Evolutionary conservation across 2,888 invertebrate genomes (phyloP).

Genomic region (Drosophila vallismaia): DNA sequence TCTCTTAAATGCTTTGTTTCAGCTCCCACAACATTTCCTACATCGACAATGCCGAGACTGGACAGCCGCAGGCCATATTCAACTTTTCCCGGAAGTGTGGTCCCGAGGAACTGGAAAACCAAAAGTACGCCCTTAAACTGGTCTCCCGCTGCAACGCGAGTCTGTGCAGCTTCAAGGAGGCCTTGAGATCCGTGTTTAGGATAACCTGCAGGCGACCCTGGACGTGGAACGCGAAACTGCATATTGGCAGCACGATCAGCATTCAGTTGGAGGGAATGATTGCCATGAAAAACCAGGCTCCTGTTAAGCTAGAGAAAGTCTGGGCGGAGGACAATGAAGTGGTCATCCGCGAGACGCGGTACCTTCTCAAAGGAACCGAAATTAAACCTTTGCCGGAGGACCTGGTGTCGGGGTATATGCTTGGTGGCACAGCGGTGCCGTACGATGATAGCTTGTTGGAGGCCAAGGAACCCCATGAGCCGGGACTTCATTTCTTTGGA

Average conservation of each 20-base stretch:
- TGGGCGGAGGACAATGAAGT: conserved; percentile 83
- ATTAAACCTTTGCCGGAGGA: conserved; percentile 85
- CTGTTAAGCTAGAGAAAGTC: conserved; percentile 78
- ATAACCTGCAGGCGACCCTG: conserved; percentile 85
- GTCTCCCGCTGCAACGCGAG: conserved; percentile 69
- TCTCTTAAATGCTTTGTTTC: neutral
- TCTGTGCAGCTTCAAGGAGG: conserved; percentile 86
- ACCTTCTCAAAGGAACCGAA: conserved; percentile 84
- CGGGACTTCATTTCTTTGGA: conserved; percentile 87
- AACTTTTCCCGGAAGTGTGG: conserved; percentile 52
- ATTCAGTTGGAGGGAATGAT: conserved; percentile 87
- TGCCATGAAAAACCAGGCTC: conserved; percentile 85
- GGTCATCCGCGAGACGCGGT: conserved; percentile 83
- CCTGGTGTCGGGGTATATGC: conserved; percentile 85
- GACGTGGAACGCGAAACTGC: conserved; percentile 88
- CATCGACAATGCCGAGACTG: conserved; percentile 79
- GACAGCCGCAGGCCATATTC: conserved; percentile 67
- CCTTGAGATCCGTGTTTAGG: conserved; percentile 86
- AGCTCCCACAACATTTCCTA: conserved; percentile 82
- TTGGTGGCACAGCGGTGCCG: conserved; percentile 81
- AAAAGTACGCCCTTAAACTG: conserved; percentile 83
- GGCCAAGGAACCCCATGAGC: conserved; percentile 83
- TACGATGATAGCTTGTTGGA: conserved; percentile 84
- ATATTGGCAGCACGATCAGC: conserved; percentile 86
- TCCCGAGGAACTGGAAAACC: conserved; percentile 82